Conservation (phyloP, 2,113 vertebrate species). For the Microcebus jonahi region DNA sequence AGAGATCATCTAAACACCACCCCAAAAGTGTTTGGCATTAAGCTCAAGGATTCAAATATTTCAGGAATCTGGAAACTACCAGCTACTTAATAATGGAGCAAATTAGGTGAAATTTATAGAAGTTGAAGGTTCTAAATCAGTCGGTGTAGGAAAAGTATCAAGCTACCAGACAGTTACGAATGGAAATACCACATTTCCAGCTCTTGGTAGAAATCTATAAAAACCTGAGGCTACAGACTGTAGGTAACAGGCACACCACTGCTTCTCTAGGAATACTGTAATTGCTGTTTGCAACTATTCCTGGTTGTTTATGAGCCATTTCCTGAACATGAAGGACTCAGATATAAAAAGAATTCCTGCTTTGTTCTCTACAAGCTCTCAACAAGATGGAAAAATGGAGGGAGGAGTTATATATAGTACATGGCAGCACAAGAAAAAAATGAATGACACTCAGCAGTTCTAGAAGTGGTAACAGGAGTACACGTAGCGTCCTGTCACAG, state of each 20-base stretch:
- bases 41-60: constrained; percentile 33
- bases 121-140: not conserved
- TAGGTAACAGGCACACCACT: constrained; percentile 76
- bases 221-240: constrained; percentile 78
- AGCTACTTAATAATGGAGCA: constrained; percentile 32
- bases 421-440: constrained; percentile 13
- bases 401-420: not conserved
- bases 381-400: constrained; percentile 65
- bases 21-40: not conserved
- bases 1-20: not conserved
- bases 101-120: constrained; percentile 7
- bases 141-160: not conserved
- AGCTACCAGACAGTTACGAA: not conserved
- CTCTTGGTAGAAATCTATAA: not conserved
- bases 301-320: constrained; percentile 76
- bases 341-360: constrained; percentile 81
- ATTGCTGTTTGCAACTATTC: constrained; percentile 75
- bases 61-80: constrained; percentile 38
- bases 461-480: constrained; percentile 9
- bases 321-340: constrained; percentile 68
- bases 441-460: constrained; percentile 7
- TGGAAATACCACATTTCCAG: not conserved
- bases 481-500: not conserved
- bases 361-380: constrained; percentile 75
- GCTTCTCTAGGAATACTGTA: constrained; percentile 76